Base-by-base conservation (phyloP, 2,797 vertebrate species). In the Chaetophractus vellerosus region DNA sequence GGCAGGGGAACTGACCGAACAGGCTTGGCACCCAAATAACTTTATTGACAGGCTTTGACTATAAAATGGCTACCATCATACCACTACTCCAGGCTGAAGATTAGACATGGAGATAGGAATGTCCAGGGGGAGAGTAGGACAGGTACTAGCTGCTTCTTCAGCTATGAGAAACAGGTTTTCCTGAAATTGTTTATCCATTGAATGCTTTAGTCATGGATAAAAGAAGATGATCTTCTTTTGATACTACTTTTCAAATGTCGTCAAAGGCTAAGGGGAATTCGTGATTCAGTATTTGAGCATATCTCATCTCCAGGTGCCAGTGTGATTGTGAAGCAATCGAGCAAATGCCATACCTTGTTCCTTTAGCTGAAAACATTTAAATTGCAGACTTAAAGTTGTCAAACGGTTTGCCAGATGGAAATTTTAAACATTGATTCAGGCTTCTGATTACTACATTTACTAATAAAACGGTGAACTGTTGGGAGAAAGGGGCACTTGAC, bases 391-490 rank as follows among this genome's bases (percentile, higher is more conserved):
- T 41, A 61, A 24, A 87, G 48, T 90, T 94, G 41, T 21, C 61
- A 91, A 88, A 45, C 68, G 31, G 36, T 33, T 94, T 95, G 92
- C 48, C 45, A 91, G 41, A 81, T 83, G 31, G 84, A 93, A 91
- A 90, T 5, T 50, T 87, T 83, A 41, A 93, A 41, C n/a, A n/a
- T 0, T 68, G 59, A 88, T 33, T 93, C 45, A 75, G 48, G 4
- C 33, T 83, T 86, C 38, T 88, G 57, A 76, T 90, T 14, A 72
- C 28, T 31, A 84, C 4, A 52, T 48, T 87, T 93, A 80, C 64
- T 88, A 83, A 64, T 78, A 88, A 87, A 93, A 74, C 41, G 11
- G 0, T 59, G 15, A 88, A 2, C 5, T 9, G 18, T 55, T 55
- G 52, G 52, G 21, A 16, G 52, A 55, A 55, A 55, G 52, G 52